Percentiles rank a stretch among this genome's conserved stretches.
Evolutionary conservation across 2,113 vertebrate genomes (phyloP).

Genomic region (Geococcyx californianus): DNA sequence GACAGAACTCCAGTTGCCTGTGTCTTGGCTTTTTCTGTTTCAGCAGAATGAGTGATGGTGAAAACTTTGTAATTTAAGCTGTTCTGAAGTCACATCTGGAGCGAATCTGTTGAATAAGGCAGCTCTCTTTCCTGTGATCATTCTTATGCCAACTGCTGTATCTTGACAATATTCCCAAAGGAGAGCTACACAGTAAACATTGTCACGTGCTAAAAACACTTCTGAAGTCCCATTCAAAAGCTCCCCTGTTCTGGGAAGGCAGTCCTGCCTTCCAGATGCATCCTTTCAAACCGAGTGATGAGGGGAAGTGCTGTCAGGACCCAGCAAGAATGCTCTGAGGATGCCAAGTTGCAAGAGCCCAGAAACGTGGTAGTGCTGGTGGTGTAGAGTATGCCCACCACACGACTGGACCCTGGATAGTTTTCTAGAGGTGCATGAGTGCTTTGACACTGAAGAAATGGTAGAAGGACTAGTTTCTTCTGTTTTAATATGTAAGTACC

Average conservation of each 20-base stretch:
- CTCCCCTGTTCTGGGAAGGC: neutral
- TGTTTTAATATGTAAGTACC: neutral
- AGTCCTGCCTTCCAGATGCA: neutral
- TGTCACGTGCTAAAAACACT: neutral
- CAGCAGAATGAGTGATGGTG: neutral
- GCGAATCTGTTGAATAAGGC: neutral
- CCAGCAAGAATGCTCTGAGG: neutral
- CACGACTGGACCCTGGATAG: neutral
- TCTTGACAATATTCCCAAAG: neutral
- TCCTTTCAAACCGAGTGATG: neutral
- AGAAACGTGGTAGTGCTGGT: rapidly evolving
- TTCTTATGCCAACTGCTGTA: neutral
- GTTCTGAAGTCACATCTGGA: neutral
- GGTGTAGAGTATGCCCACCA: rapidly evolving
- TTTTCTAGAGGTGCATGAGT: neutral
- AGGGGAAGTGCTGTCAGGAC: neutral
- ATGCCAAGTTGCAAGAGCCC: neutral
- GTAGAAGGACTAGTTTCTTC: neutral
- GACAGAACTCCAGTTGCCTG: neutral
- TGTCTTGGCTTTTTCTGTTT: neutral
- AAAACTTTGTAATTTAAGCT: neutral
- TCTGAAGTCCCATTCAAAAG: neutral
- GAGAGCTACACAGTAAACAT: neutral
- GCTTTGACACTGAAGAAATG: neutral
- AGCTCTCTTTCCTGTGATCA: rapidly evolving